These are phyloP conservation scores for Cacatua alba DNA, from an alignment of 2,113 vertebrate species.

Conservation along the genomic window DNA sequence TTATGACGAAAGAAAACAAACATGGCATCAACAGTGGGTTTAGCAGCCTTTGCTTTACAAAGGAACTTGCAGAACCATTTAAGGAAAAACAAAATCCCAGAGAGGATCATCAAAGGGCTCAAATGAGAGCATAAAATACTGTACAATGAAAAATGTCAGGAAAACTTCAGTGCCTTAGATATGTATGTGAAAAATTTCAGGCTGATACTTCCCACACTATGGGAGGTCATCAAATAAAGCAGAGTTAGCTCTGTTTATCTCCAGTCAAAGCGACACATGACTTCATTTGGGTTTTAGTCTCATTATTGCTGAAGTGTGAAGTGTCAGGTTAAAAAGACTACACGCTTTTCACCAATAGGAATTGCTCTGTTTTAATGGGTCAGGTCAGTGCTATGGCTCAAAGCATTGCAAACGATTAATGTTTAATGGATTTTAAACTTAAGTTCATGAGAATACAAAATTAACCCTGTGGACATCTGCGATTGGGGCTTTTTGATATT, in stretches of 20 bases:
- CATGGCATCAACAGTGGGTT: constrained; percentile 24
- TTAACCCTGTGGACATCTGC: constrained; percentile 34
- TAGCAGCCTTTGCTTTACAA: constrained; percentile 38
- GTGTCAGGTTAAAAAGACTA: constrained; percentile 67
- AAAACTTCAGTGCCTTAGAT: constrained; percentile 53
- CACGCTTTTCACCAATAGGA: constrained; percentile 39
- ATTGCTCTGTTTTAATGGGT: constrained; percentile 26
- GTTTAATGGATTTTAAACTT: constrained; percentile 8
- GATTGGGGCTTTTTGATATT: neutral
- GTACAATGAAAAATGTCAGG: constrained; percentile 59
- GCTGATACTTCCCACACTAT: constrained; percentile 64
- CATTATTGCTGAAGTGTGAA: constrained; percentile 70
- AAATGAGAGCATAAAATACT: constrained; percentile 60
- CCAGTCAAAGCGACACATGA: constrained; percentile 39
- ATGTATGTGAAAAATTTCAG: constrained; percentile 61
- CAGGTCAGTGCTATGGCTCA: neutral
- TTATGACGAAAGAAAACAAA: constrained; percentile 29
- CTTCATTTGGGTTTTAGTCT: constrained; percentile 56
- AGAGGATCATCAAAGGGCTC: constrained; percentile 43
- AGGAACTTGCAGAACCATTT: constrained; percentile 34
- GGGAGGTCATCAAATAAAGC: constrained; percentile 47
- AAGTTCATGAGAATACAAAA: neutral
- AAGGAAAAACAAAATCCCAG: constrained; percentile 58
- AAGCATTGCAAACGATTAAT: constrained; percentile 20
- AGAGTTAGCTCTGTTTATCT: constrained; percentile 56